Conservation (phyloP, 2,888 invertebrate genomes). For the Drosophila paranaensis region DNA sequence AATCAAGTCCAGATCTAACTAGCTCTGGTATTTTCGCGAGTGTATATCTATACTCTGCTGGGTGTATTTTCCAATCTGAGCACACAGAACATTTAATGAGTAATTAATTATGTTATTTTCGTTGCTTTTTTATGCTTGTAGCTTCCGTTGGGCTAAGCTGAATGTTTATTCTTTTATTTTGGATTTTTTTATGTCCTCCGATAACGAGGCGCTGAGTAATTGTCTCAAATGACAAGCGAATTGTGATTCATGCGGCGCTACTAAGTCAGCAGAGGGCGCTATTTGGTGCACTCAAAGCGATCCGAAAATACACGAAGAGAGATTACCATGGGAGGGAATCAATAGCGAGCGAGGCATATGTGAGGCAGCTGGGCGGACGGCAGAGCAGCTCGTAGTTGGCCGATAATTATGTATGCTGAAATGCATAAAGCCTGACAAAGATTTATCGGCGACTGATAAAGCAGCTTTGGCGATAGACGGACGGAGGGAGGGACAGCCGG, state of each 20-base stretch:
- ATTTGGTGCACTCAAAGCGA: background rate
- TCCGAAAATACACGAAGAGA: background rate
- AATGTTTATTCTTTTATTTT: background rate
- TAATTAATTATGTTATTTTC: constrained; percentile 6
- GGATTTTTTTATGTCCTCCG: background rate
- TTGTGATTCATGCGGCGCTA: constrained; percentile 23
- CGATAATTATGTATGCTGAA: constrained; percentile 40
- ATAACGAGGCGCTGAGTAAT: constrained; percentile 30
- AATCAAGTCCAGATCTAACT: no score
- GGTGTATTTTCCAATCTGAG: background rate
- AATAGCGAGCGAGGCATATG: background rate
- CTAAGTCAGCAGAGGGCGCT: background rate
- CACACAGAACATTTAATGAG: background rate
- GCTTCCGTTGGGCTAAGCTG: constrained; percentile 14
- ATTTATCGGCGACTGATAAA: constrained; percentile 53
- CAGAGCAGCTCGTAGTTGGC: background rate
- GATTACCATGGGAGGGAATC: background rate
- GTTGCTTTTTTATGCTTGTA: background rate
- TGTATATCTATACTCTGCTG: background rate
- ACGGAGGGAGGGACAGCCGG: background rate
- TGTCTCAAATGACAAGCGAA: background rate
- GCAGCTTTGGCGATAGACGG: background rate
- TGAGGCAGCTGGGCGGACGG: background rate
- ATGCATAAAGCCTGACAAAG: constrained; percentile 25
- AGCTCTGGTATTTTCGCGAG: background rate